Evolutionary conservation across 92 coral and sea anemone species (phyloP), one percentile per base, ranked within the genome.

Genomic region (Umimayanthus chanpuru): DNA sequence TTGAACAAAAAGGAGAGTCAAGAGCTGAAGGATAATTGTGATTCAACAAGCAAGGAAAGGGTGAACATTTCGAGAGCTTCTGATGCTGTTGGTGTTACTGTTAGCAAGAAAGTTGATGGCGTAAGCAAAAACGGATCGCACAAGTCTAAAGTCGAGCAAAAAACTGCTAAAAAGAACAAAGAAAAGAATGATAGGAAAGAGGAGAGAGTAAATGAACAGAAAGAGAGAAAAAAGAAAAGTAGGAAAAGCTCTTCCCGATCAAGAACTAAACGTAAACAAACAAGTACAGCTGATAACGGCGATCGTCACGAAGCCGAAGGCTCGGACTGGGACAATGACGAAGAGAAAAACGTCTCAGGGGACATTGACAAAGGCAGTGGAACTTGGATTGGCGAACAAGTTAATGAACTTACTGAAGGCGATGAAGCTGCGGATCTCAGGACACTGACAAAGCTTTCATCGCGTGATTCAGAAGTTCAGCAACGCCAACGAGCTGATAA

Each of bases 1-100:
- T 39, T 81, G 1, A 93, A 88, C 73, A 86, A 72, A 50, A 92
- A 81, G 53, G 85, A 87, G n/a, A 85, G 86, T 7, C 87, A 50
- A 29, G 80, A 68, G 74, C 21, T n/a, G 30, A 90, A 85, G 47
- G 96, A 90, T 64, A 65, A 66, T 20, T 5, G 58, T 28, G 68
- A 25, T 50, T 21, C 85, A 29, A 79, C 73, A 41, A 71, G 77
- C 66, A 78, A 90, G 85, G 76, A 85, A 40, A 90, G 85, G 38
- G 85, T 78, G 73, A 79, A 66, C 18, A 32, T 32, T 44, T 26
- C 68, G n/a, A n/a, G n/a, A 15, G 28, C 23, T 44, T 79, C 71
- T 47, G 40, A 66, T 47, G 64, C 16, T 55, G 86, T 23, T 18
- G 83, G 71, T 56, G 86, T n/a, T 20, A 77, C 49, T 56, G 86